Evolutionary conservation across 2,113 vertebrate species (phyloP).

Genomic region (Bucco capensis): DNA sequence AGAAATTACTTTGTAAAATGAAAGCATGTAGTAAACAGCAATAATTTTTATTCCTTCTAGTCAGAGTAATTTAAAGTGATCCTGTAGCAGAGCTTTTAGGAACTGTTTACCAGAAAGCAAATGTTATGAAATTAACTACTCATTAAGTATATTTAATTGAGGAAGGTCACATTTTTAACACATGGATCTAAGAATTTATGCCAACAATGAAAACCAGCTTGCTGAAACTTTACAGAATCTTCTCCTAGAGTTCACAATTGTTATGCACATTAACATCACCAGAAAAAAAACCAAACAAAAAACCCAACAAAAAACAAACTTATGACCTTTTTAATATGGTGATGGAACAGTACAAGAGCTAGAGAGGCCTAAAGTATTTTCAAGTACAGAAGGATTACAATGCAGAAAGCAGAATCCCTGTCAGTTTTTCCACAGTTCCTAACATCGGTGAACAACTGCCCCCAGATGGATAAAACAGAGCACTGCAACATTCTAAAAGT

Average conservation of each 20-base stretch:
- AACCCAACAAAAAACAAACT: too few species aligned
- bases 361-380: not conserved
- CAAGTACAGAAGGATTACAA: not conserved
- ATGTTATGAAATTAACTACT: not conserved
- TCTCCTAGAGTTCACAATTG: not conserved
- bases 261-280: not conserved
- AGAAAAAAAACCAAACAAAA: too few species aligned
- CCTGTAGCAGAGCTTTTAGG: not conserved
- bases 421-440: not conserved
- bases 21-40: not conserved
- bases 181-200: not conserved
- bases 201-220: not conserved
- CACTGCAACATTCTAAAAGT: constrained; percentile 43
- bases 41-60: not conserved
- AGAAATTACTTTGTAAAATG: not conserved
- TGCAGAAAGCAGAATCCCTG: not conserved
- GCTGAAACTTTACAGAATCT: not conserved
- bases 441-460: constrained; percentile 60
- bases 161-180: not conserved
- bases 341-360: not conserved
- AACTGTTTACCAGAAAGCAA: not conserved
- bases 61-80: not conserved
- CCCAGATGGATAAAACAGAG: constrained; percentile 63
- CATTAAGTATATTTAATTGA: not conserved
- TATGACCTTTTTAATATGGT: not conserved